Base-by-base conservation (phyloP, 2,888 invertebrate genomes). In the Liopterus haemorrhoidalis region DNA sequence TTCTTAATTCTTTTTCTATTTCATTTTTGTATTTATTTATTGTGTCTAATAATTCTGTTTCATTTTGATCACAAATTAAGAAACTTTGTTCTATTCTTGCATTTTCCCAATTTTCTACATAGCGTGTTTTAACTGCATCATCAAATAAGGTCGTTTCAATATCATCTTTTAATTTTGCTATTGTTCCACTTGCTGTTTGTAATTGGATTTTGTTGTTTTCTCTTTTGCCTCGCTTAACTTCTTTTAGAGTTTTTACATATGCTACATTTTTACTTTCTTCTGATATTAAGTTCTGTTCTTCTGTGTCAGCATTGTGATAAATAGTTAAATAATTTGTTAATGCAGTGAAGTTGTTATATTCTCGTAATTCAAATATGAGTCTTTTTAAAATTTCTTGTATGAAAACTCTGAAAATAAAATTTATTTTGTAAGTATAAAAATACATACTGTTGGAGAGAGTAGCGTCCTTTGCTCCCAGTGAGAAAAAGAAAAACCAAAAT, bases 81-180 rank as follows among this genome's bases (percentile, higher is more conserved):
- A 56, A 42, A 42, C 58, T 61, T 57, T 69, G 67, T 55, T 70
- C 68, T 21, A 58, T 57, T 51, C 65, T 63, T 19, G 70, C 59
- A 40, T 62, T 57, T 53, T 69, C 63, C 68, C 67, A 69, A 4
- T 54, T 50, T 31, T 54, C 45, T 4, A 64, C 38, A 38, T 62
- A 65, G 3, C 49, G 52, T 4, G 48, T 37, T 57, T 64, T 64
- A n/a, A 61, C 56, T 41, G 49, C 47, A 41, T 51, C 57, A 49
- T 64, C 63, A 36, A 56, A 46, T 33, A 55, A 42, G 31, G 55
- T 50, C 48, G 57, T 62, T 50, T 62, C 59, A 32, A 60, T 56
- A 44, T 57, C 48, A 50, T 65, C 64, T 53, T 62, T 62, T 19
- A 62, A 49, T 39, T 49, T 52, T n/a, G 62, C 63, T 41, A 58